Percentiles rank a stretch among this genome's conserved stretches.
Evolutionary conservation across 2,888 invertebrate genomes (phyloP).

Genomic region (Subacronicta megacephala): DNA sequence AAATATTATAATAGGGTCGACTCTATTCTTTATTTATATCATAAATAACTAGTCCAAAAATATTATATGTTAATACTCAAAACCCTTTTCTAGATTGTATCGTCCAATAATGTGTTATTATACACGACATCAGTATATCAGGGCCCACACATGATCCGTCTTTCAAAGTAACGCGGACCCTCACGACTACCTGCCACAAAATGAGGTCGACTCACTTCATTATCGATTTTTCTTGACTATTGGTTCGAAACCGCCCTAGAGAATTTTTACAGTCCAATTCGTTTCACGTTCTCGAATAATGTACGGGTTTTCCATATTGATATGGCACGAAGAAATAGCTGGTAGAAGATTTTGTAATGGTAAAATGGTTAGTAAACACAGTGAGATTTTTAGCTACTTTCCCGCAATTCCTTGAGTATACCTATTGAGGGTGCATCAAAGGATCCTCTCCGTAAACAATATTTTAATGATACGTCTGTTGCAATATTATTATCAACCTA

Average conservation of each 20-base stretch:
- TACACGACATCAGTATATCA: constrained; percentile 27
- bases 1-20: too few relatives aligned
- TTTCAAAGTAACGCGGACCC: constrained; percentile 31
- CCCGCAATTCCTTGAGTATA: too few relatives aligned
- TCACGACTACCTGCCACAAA: constrained; percentile 40
- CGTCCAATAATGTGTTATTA: constrained; percentile 26
- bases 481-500: too few relatives aligned
- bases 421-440: too few relatives aligned
- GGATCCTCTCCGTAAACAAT: too few relatives aligned
- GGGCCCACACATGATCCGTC: constrained; percentile 37
- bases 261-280: constrained; percentile 45
- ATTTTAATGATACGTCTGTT: too few relatives aligned
- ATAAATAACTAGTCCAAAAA: not conserved
- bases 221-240: constrained; percentile 52
- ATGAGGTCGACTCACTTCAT: constrained; percentile 44
- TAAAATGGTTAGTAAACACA: not conserved
- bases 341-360: not conserved
- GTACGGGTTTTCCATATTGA: constrained; percentile 15
- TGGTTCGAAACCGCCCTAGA: constrained; percentile 30
- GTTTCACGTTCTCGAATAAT: constrained; percentile 34
- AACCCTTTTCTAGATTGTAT: constrained; percentile 31
- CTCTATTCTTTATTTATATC: not conserved
- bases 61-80: not conserved
- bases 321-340: not conserved
- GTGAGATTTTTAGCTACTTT: not conserved